A percentile compares a stretch with the other conserved stretches of the same genome.
phyloP scores from a whole-genome alignment of 1,140 invertebrate species.

The Druon quercuslanigerum region DNA sequence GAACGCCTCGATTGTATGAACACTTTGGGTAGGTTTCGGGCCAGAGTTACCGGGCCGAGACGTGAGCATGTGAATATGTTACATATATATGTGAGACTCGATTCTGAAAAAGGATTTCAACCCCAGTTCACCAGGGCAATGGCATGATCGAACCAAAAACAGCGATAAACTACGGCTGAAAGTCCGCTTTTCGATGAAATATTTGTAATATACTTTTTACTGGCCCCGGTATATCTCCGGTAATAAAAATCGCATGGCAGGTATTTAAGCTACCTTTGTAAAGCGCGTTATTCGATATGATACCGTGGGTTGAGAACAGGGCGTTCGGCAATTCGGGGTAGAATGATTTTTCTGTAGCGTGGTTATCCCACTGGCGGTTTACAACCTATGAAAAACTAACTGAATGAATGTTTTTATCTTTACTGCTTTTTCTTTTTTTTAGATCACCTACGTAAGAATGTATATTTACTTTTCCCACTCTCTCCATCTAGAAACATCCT shows the following conservation, averaged over 20 bases:
- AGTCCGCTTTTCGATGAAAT: neutral
- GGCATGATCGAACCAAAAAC: slow-evolving; percentile 5
- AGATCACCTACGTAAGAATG: slow-evolving; percentile 66
- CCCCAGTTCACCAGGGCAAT: neutral
- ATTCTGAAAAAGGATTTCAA: neutral
- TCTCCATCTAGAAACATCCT: slow-evolving; percentile 45
- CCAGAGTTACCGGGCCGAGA: slow-evolving; percentile 58
- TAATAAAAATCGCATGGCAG: slow-evolving; percentile 58
- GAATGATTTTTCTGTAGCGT: slow-evolving; percentile 65
- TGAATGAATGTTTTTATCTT: slow-evolving; percentile 67
- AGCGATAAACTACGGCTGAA: neutral
- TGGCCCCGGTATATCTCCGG: slow-evolving; percentile 49
- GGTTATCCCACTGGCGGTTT: slow-evolving; percentile 65
- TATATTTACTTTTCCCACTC: slow-evolving; percentile 51
- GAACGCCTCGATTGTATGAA: slow-evolving; percentile 68
- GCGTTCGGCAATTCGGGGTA: slow-evolving; percentile 68
- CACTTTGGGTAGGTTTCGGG: slow-evolving; percentile 71
- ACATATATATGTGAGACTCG: slow-evolving; percentile 18
- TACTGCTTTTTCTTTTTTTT: slow-evolving; percentile 60
- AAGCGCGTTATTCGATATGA: slow-evolving; percentile 45
- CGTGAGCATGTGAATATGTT: slow-evolving; percentile 36
- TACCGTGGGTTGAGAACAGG: slow-evolving; percentile 61
- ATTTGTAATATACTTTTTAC: slow-evolving; percentile 30
- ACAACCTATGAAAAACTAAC: slow-evolving; percentile 73
- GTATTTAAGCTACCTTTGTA: slow-evolving; percentile 59